Base-by-base conservation (phyloP, 2,113 vertebrate genomes). In the Pluvianellus socialis region DNA sequence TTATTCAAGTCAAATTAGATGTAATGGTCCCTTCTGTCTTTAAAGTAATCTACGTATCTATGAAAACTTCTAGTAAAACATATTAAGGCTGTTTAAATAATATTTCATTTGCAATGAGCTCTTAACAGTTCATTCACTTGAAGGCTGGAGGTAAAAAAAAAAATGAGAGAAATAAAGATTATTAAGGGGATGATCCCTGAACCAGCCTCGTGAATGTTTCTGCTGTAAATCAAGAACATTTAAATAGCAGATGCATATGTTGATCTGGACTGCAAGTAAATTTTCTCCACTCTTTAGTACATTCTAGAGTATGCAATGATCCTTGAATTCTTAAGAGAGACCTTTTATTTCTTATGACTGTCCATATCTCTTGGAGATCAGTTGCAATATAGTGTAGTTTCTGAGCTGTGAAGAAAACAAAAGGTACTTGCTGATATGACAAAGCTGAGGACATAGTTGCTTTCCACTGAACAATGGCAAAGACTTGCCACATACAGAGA, bases 401-500 rank as follows among this genome's bases (percentile, higher is more conserved):
- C 16, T 53, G 9, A 81, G 11, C 8, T 21, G 18, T 5, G 33
- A 80, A 66, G 28, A 19, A 62, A 91, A 59, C 9, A 23, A 17
- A 56, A 77, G 9, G 4, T 9, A 18, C 7, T 45, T 76, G 33
- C 7, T 62, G 24, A 38, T 77, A 76, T 73, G 63, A 45, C 28
- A 49, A 77, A 93, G 18, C 20, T 82, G 28, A 72, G 35, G 47
- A 32, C 2, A 0, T 8, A 40, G 27, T 75, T 86, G 12, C 5
- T 86, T 65, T 73, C 21, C 16, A 23, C 16, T 35, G 62, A 59
- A 30, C 55, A 65, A 27, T 58, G 63, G 19, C 44, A 28, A 1
- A 1, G 33, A 49, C 16, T 81, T 66, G 33, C 2, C 30, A 56
- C 10, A 8, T 7, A 10, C 0, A 10, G 30, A 73, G 14, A 6